Evolutionary conservation across 2,888 invertebrate genomes (phyloP), one percentile per base, ranked within the genome.

Genomic region (Lasius fuliginosus): DNA sequence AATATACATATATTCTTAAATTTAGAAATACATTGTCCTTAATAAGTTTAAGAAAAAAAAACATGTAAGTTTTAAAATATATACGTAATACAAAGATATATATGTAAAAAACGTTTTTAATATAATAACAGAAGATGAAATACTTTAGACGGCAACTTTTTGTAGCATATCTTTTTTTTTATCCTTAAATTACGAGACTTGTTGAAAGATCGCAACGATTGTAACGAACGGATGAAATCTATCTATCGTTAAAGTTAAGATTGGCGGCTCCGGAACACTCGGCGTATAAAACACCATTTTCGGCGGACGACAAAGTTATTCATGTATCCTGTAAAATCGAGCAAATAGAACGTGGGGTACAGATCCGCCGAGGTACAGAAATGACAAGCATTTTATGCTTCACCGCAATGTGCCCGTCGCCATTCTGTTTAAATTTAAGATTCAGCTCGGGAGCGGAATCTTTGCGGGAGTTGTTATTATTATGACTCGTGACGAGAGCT

Each of bases 371-470:
- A 23, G 36, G 30, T 77, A 56, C 36, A 71, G 23, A 81, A 56
- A 60, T 56, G 79, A 71, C 60, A 49, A 46, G 36, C 71, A 36
- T 46, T 71, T 81, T 36, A 49, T 46, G 64, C 58, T 83, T 58
- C 53, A 40, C 40, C 53, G 53, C 73, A 27, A 64, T 53, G n/a
- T 79, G 60, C 64, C 60, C 56, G 69, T 62, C 49, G 85, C 82
- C 71, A 82, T 82, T 88, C 89, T 89, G 83, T 89, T 89, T 89
- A 86, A 89, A 89, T 85, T 83, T 85, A 84, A 83, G 88, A 86
- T 87, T 83, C 76, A 83, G 85, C 87, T 90, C 86, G 65, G 58
- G 71, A 81, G 85, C 79, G 85, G 84, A 86, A 88, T 86, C 85
- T 84, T 88, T 82, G 79, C 79, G 53, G n/a, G 76, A 83, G 83